phyloP scores from a whole-genome alignment of 92 coral and sea anemone species.

The Chrysogorgia sp. region DNA sequence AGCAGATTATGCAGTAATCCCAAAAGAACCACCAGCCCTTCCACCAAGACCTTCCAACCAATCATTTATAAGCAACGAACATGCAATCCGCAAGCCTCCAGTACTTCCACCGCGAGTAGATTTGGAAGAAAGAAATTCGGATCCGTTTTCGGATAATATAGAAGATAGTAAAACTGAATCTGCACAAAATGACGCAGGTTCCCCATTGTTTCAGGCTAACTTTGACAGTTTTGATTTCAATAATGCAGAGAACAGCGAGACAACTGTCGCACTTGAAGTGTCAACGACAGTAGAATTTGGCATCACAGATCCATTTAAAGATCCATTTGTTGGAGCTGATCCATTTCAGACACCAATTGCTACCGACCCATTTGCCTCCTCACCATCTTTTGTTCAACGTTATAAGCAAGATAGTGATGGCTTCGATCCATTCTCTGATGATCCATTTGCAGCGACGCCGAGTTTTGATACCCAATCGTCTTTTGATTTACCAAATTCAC shows the following conservation, averaged over 20 bases:
- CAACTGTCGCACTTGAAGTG: background rate
- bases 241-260: background rate
- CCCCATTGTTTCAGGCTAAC: conserved; percentile 3
- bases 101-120: conserved; percentile 92
- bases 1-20: conserved; percentile 44
- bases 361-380: conserved; percentile 74
- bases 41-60: conserved; percentile 84
- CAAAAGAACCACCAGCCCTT: conserved; percentile 89
- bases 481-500: conserved; percentile 12
- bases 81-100: conserved; percentile 71
- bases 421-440: conserved; percentile 60
- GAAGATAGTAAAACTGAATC: conserved; percentile 1
- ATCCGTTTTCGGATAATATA: background rate
- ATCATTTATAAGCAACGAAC: conserved; percentile 34
- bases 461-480: conserved; percentile 23
- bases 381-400: conserved; percentile 17
- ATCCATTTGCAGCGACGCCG: conserved; percentile 71
- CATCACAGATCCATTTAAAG: conserved; percentile 80
- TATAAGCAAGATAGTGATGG: conserved; percentile 2
- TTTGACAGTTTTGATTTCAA: conserved; percentile 29
- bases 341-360: conserved; percentile 81
- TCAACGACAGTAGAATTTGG: conserved; percentile 46
- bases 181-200: background rate
- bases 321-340: conserved; percentile 61
- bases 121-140: conserved; percentile 55